Evolutionary conservation across 2,888 invertebrate species (phyloP), one percentile per base, ranked within the genome.

Genomic region (Drosophila multiciliata): DNA sequence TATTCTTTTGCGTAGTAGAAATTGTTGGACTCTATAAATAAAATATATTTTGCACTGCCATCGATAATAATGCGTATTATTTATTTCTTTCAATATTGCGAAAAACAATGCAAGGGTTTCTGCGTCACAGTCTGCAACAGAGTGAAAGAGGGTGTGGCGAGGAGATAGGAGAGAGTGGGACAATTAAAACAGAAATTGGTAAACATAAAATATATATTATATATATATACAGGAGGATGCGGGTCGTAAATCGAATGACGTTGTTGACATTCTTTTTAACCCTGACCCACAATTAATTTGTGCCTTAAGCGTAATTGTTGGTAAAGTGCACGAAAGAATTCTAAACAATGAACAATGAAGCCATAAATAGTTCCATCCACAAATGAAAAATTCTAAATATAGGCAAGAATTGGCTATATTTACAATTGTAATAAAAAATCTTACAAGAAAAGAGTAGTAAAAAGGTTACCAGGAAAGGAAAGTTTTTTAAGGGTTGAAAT

Each of bases 11-110:
- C 66, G 69, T 69, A 15, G 59, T 57, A 53, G 5, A 48, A 66
- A 60, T 29, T 45, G 17, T 54, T 54, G 11, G 35, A n/a, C 54
- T 73, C 66, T 79, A 82, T 68, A 72, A 76, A 84, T 75, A 87
- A 36, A 8, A 26, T 57, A 50, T 9, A 33, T 62, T 65, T 23
- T 38, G 17, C n/a, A 55, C 4, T 61, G 68, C 49, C 61, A 58
- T 70, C 58, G 50, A 64, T 64, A 81, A 64, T 75, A 29, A 29
- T 78, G 72, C 69, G 57, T 54, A 58, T 64, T 62, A 38, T 59
- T 33, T 57, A 12, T 59, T 33, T 33, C 52, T 20, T 17, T 35
- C 45, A 12, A 23, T 23, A 40, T 15, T 12, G 35, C 29, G 50
- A 23, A 53, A 81, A 71, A 61, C 66, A 65, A 60, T 64, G 42